Conservation (phyloP, 2,888 invertebrate species). For the Microctonus aethiopoides region DNA sequence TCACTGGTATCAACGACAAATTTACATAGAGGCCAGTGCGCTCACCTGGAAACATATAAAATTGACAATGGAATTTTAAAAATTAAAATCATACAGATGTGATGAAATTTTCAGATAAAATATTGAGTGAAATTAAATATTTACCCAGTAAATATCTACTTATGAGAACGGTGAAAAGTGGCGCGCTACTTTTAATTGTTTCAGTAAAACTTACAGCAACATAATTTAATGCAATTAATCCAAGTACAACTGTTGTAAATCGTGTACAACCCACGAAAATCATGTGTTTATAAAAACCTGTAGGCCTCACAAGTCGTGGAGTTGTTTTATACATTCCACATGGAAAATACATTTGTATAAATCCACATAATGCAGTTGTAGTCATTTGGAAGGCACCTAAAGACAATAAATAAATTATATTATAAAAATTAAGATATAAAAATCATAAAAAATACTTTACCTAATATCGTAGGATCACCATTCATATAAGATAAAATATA, state of each 20-base stretch:
- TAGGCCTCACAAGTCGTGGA: slow-evolving; percentile 72
- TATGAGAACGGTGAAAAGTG: slow-evolving; percentile 81
- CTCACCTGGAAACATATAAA: slow-evolving; percentile 68
- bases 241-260: slow-evolving; percentile 79
- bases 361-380: slow-evolving; percentile 80
- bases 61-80: slow-evolving; percentile 36
- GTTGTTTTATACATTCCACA: slow-evolving; percentile 78
- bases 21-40: slow-evolving; percentile 76
- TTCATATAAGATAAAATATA: slow-evolving; percentile 79
- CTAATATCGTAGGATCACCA: slow-evolving; percentile 79
- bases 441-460: slow-evolving; percentile 65
- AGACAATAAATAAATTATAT: slow-evolving; percentile 30
- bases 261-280: slow-evolving; percentile 78
- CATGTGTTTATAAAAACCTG: slow-evolving; percentile 80
- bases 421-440: slow-evolving; percentile 23
- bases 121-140: slow-evolving; percentile 30
- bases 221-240: slow-evolving; percentile 79
- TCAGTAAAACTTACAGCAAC: slow-evolving; percentile 85
- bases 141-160: slow-evolving; percentile 74
- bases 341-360: slow-evolving; percentile 79
- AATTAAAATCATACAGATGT: background rate
- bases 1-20: slow-evolving; percentile 80
- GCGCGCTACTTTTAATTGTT: slow-evolving; percentile 84
- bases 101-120: too few relatives aligned
- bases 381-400: slow-evolving; percentile 81